Conservation (phyloP, 2,113 vertebrate species). For the Ondatra zibethicus region DNA sequence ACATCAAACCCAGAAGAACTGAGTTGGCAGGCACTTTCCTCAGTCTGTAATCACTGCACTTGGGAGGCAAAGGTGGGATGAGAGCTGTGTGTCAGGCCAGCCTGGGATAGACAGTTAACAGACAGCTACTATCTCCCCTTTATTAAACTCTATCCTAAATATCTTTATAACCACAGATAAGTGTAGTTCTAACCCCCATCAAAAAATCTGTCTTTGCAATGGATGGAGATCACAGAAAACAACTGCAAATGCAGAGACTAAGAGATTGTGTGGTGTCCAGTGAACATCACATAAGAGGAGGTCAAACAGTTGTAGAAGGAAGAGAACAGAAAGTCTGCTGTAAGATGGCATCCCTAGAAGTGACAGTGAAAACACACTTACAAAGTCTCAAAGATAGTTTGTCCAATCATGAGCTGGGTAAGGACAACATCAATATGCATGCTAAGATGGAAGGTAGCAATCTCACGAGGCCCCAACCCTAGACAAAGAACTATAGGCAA, state of each 20-base stretch:
- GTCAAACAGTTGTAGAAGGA: not conserved
- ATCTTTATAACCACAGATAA: not conserved
- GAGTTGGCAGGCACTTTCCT: not conserved
- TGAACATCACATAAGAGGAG: not conserved
- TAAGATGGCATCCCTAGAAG: not conserved
- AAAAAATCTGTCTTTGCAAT: not conserved
- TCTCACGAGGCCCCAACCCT: not conserved
- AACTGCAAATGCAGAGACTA: not conserved
- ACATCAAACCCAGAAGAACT: too few relatives aligned
- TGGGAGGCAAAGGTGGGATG: not conserved
- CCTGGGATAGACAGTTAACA: too few relatives aligned
- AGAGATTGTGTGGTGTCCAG: not conserved
- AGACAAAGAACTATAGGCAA: not conserved
- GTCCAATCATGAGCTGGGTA: not conserved
- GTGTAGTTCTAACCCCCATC: not conserved
- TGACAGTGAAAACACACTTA: not conserved
- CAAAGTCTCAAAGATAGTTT: not conserved
- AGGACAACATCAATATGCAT: not conserved
- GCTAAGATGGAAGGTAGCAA: not conserved
- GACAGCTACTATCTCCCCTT: not conserved
- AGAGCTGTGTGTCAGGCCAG: too few relatives aligned
- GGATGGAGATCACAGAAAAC: not conserved
- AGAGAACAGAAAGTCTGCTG: not conserved
- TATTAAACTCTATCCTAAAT: not conserved
- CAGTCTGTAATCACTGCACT: not conserved